Evolutionary conservation across 2,113 vertebrate species (phyloP).

Genomic region (Empidonax traillii): DNA sequence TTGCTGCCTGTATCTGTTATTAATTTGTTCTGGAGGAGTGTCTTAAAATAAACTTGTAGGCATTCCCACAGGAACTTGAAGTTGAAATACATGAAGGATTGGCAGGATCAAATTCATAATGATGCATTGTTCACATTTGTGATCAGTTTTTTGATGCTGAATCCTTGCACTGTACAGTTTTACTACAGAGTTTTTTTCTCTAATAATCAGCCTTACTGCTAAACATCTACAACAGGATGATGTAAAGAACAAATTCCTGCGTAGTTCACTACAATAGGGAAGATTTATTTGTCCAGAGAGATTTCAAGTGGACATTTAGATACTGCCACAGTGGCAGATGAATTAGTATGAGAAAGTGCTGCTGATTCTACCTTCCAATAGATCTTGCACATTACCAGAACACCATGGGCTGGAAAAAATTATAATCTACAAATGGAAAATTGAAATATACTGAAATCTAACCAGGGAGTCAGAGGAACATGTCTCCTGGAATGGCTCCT

Average conservation of each 20-base stretch:
- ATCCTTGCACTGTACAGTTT: not conserved
- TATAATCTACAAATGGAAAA: constrained; percentile 68
- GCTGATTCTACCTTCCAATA: constrained; percentile 30
- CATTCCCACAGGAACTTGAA: constrained; percentile 55
- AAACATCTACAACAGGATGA: not conserved
- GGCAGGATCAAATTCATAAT: constrained; percentile 8
- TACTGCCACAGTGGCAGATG: constrained; percentile 44
- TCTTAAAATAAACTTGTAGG: constrained; percentile 50
- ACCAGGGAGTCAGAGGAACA: constrained; percentile 31
- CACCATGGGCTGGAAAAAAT: constrained; percentile 59
- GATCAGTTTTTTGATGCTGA: constrained; percentile 24
- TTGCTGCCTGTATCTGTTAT: constrained; percentile 44
- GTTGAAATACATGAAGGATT: constrained; percentile 18
- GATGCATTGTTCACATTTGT: constrained; percentile 9
- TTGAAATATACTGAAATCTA: constrained; percentile 63
- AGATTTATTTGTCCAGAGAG: constrained; percentile 33
- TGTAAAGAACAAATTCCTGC: not conserved
- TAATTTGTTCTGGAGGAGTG: constrained; percentile 42
- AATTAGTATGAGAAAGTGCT: constrained; percentile 37
- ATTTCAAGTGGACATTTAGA: constrained; percentile 38
- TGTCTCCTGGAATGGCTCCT: constrained; percentile 70
- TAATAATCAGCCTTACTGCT: not conserved
- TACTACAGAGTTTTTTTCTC: not conserved
- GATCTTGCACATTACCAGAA: constrained; percentile 22
- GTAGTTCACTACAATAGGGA: not conserved